Evolutionary conservation across 2,888 invertebrate species (phyloP), one percentile per base, ranked within the genome.

Genomic region (Sphaerophoria rueppellii): DNA sequence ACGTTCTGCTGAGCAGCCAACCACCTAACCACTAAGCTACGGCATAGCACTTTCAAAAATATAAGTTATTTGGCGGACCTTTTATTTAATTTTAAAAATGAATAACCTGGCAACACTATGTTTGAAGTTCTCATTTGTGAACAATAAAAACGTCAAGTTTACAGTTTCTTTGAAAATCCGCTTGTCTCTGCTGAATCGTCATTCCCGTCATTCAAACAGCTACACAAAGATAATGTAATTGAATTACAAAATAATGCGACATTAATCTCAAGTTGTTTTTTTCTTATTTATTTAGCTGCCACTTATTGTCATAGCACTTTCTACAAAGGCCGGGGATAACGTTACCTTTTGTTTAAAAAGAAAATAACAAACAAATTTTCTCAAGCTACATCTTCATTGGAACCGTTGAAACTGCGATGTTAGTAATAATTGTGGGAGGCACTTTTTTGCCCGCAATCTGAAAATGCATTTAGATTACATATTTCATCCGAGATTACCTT

Each of bases 351-450:
- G 67, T 69, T 58, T 12, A 12, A 58, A 58, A 11, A 58, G 4
- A 58, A 12, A 40, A 40, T 24, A 40, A 60, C 11, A 35, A 63
- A 54, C 24, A 40, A 37, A 37, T 4, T 52, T 73, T 82, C 69
- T 73, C 71, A 72, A 67, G 60, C 48, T 67, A 72, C 76, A 76
- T 81, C 76, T 82, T 72, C 60, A 65, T 73, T 71, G 52, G 40
- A 12, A 52, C 37, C 54, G 12, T 63, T 65, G 14, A 34, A 70
- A 65, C 32, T 55, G 74, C 37, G 70, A 37, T 58, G 50, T 52
- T 67, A 43, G 54, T 69, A 69, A 69, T 50, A 73, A 61, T 54
- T 73, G 72, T 73, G 72, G 72, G 72, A 73, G 72, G 32, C 40
- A 54, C 52, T 12, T 65, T 46, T n/a, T 46, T 24, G 24, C n/a